Conservation (phyloP, 2,113 vertebrate species). For the Ageneiosus marmoratus region DNA sequence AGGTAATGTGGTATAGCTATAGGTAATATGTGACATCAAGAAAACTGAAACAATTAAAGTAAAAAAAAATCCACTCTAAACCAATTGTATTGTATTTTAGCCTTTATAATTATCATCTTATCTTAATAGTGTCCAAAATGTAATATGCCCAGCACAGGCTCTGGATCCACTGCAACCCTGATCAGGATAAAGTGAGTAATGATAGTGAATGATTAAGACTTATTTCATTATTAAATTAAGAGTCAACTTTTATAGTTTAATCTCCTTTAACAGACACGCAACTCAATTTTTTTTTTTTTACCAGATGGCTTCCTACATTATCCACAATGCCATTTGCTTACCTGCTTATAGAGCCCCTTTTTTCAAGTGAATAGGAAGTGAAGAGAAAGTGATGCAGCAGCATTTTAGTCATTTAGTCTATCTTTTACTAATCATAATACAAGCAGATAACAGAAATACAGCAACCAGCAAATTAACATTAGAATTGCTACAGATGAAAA, state of each 20-base stretch:
- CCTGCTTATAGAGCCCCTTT: not conserved
- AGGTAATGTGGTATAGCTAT: not conserved
- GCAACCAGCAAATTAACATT: not conserved
- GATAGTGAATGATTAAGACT: not conserved
- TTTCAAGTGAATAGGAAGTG: not conserved
- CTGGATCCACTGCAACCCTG: not conserved
- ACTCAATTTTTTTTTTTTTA: too few species aligned
- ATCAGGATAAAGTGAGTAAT: not conserved
- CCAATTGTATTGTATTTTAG: not conserved
- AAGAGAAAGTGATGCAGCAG: not conserved
- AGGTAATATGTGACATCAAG: not conserved
- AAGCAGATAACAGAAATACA: not conserved
- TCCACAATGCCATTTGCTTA: not conserved
- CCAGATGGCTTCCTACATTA: not conserved
- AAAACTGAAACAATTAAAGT: not conserved
- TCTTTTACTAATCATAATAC: not conserved
- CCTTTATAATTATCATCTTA: not conserved
- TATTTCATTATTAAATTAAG: not conserved
- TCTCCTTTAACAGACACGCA: not conserved
- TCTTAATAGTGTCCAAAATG: not conserved
- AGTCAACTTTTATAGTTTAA: not conserved
- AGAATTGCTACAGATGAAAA: not conserved
- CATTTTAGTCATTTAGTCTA: not conserved
- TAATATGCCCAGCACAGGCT: not conserved
- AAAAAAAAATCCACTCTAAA: not conserved